Conservation (phyloP, 2,113 vertebrate genomes). For the Lates calcarifer region DNA sequence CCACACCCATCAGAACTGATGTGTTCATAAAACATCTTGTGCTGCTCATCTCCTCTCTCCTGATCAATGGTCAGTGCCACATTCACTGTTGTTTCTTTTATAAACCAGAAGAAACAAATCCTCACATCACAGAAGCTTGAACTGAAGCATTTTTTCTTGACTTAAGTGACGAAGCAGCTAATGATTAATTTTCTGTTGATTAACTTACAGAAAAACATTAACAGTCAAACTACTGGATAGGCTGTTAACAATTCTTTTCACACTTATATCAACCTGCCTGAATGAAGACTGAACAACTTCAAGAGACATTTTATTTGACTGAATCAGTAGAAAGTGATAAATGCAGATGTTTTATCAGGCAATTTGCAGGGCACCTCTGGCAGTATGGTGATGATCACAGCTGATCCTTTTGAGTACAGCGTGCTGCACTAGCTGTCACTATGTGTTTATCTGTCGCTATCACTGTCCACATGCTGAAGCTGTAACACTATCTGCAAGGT, state of each 20-base stretch:
- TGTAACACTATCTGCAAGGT: slow-evolving; percentile 70
- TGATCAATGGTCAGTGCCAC: too few species aligned
- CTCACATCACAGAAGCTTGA: too few species aligned
- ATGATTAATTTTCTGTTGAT: not conserved
- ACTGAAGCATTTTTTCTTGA: too few species aligned
- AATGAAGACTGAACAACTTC: not conserved
- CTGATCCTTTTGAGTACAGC: slow-evolving; percentile 41
- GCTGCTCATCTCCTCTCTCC: too few species aligned
- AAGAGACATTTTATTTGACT: not conserved
- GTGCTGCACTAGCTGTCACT: slow-evolving; percentile 56
- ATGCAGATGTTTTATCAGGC: slow-evolving; percentile 59
- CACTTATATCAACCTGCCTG: not conserved
- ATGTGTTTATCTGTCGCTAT: slow-evolving; percentile 42
- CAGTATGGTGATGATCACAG: slow-evolving; percentile 54
- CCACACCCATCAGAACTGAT: too few species aligned
- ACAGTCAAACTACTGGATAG: not conserved
- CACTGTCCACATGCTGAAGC: slow-evolving; percentile 63
- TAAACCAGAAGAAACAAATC: too few species aligned
- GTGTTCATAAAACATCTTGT: too few species aligned
- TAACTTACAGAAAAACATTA: not conserved
- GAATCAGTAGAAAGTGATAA: slow-evolving; percentile 11
- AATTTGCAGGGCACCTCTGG: slow-evolving; percentile 44
- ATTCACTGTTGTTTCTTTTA: too few species aligned
- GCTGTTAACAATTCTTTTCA: not conserved
- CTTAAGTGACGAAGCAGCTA: not conserved